Percentiles rank a stretch among this genome's conserved stretches.
These are phyloP conservation scores for Rhopalosiphum maidis DNA, from an alignment of 1,140 invertebrate species.

Conservation along the genomic window DNA sequence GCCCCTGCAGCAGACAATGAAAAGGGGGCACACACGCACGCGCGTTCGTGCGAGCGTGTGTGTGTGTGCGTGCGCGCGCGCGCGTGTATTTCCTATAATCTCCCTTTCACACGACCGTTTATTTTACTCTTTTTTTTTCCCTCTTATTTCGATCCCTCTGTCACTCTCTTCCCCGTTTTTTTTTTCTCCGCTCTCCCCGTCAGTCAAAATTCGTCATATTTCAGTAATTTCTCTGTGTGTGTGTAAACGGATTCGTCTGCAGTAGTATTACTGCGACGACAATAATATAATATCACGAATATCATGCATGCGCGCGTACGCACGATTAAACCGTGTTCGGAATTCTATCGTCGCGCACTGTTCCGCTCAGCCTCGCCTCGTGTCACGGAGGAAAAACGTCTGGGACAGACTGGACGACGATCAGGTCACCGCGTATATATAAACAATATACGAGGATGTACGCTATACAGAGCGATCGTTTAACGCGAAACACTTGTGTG, in stretches of 20 bases:
- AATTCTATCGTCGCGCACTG: not conserved
- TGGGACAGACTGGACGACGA: not conserved
- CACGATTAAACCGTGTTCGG: not conserved
- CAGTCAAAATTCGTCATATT: conserved; percentile 20
- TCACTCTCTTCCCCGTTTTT: not conserved
- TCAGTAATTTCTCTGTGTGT: not conserved
- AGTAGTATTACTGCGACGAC: not conserved
- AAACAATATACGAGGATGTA: too few species aligned
- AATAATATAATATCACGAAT: not conserved
- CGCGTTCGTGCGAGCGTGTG: not conserved
- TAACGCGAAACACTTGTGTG: not conserved
- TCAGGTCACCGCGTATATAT: too few species aligned
- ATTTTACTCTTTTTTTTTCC: conserved; percentile 23
- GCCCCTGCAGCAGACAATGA: conserved; percentile 11
- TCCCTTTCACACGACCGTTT: conserved; percentile 35
- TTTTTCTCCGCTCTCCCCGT: not conserved
- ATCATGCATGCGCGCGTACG: not conserved
- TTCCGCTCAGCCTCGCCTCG: not conserved
- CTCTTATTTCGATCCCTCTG: not conserved
- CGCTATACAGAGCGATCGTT: not conserved
- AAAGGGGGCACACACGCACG: not conserved
- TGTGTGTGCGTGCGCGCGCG: too few species aligned
- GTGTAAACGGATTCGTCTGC: not conserved
- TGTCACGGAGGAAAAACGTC: not conserved
- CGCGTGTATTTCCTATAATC: not conserved